A percentile compares a stretch with the other conserved stretches of the same genome.
Conservation (phyloP, 2,888 invertebrate genomes). For the Eumerus sabulonum region DNA sequence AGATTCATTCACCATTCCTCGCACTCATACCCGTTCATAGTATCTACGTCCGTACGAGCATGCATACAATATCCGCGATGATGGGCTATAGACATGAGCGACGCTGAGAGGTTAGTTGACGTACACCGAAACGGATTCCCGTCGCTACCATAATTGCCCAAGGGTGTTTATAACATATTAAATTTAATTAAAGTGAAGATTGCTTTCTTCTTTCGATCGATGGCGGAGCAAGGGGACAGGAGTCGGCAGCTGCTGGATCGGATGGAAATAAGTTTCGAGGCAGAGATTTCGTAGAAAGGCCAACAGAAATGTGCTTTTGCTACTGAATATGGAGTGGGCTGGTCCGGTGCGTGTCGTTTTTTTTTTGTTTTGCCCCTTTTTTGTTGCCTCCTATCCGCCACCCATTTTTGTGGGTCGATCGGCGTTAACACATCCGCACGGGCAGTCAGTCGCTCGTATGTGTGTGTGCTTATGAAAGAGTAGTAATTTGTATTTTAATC, state of each 20-base stretch:
- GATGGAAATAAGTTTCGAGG: slow-evolving; percentile 56
- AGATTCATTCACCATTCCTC: slow-evolving; percentile 29
- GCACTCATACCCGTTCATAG: background rate
- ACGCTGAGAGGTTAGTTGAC: slow-evolving; percentile 25
- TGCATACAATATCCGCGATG: background rate
- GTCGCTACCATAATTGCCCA: slow-evolving; percentile 68
- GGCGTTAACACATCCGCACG: no score
- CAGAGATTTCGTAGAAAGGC: slow-evolving; percentile 33
- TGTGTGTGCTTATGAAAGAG: slow-evolving; percentile 13
- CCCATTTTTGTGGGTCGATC: no score
- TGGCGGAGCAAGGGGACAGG: slow-evolving; percentile 2
- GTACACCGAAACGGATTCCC: slow-evolving; percentile 62
- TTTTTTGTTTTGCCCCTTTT: slow-evolving; percentile 31
- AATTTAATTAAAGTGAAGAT: slow-evolving; percentile 68
- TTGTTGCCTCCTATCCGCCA: background rate
- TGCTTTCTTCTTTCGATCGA: slow-evolving; percentile 59
- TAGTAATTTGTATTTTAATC: slow-evolving; percentile 66
- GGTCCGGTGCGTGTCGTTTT: slow-evolving; percentile 27
- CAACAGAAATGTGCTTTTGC: slow-evolving; percentile 52
- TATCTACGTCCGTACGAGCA: background rate
- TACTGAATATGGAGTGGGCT: slow-evolving; percentile 66
- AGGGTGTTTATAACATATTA: slow-evolving; percentile 68
- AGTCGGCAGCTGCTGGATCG: slow-evolving; percentile 20
- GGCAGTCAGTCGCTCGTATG: no score
- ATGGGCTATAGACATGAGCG: background rate